Base-by-base conservation (phyloP, 2,888 invertebrate species). In the Calameuta pallipes region DNA sequence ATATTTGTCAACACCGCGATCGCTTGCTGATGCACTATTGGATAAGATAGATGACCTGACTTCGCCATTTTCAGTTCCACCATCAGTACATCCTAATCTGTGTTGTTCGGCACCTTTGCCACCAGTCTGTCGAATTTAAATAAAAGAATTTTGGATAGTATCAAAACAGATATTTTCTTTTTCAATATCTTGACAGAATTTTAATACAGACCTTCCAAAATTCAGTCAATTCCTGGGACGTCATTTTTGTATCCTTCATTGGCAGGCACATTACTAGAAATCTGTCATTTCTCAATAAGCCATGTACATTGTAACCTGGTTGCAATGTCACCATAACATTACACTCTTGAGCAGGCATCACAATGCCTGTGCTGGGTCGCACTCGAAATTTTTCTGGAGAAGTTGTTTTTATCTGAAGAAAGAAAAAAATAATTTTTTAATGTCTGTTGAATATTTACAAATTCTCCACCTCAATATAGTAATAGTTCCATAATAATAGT, bases 331-430 rank as follows among this genome's bases (percentile, higher is more conserved):
- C 96, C 69, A 93, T 93, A 0, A 98, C 94, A 0, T 93, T 93
- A 69, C 94, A 93, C 0, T 93, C 93, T 4, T 93, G 94, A 12
- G 95, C 95, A 0, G 95, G 94, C 1, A 93, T 92, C 76, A 98
- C 90, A 11, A 95, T 92, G 0, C 98, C 98, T 11, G 95, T 95
- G 86, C 97, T 97, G 0, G 98, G 98, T 76, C 97, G 94, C 1
- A 99, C 99, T 41, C 97, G 93, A 92, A 98, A 99, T 91, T 98
- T 98, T 87, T 98, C 98, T 0, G 98, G 99, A 0, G 98, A 96
- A 4, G 98, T 99, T 23, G 98, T 99, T 92, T 99, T 97, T 82
- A 99, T 96, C 96, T 98, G 92, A 75, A 93, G 94, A 1, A 92
- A 92, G 79, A 79, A 30, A 71, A 75, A 80, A 30, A 13, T 13